A percentile compares a stretch with the other conserved stretches of the same genome.
phyloP scores from a whole-genome alignment of 2,888 invertebrate species.

The Cataglyphis altisquamis region DNA sequence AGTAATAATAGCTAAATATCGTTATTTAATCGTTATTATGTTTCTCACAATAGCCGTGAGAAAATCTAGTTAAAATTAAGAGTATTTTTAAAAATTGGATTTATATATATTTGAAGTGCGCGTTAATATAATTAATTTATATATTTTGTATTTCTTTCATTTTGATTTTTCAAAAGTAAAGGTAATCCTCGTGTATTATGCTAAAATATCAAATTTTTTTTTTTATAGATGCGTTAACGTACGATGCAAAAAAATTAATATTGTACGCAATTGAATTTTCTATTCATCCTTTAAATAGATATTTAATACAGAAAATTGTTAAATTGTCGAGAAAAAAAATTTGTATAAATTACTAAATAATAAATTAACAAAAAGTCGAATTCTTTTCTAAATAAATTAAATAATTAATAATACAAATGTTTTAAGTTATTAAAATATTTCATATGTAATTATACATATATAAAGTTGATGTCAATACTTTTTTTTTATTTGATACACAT shows the following conservation, averaged over 20 bases:
- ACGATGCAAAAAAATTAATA: background rate
- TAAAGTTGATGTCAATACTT: background rate
- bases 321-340: background rate
- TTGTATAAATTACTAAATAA: background rate
- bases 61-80: background rate
- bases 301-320: background rate
- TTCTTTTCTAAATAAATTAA: background rate
- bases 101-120: background rate
- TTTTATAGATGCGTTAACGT: background rate
- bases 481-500: background rate
- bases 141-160: background rate
- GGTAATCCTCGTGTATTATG: background rate
- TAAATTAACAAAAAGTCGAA: background rate
- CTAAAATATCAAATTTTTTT: background rate
- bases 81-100: background rate
- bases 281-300: background rate
- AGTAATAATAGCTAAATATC: slow-evolving; percentile 25
- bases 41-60: background rate
- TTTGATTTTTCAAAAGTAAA: background rate
- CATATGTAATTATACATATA: background rate
- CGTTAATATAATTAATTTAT: background rate
- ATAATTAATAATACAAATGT: background rate
- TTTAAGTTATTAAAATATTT: background rate
- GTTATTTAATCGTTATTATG: background rate
- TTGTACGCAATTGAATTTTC: background rate